Conservation (phyloP, 2,113 vertebrate genomes). For the Atractosteus spatula region DNA sequence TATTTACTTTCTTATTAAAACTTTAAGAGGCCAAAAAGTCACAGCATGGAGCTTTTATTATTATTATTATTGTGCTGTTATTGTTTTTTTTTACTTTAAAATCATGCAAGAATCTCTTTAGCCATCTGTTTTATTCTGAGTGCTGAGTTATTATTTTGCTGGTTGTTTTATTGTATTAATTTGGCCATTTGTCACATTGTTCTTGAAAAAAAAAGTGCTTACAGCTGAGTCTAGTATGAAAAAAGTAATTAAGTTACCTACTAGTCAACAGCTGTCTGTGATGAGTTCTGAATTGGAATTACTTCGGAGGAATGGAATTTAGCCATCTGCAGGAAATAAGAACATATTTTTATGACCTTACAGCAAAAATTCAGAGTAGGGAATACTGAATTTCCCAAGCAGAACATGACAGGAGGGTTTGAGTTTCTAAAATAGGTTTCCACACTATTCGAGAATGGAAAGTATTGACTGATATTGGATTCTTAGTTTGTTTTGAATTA, state of each 20-base stretch:
- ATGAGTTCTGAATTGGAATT: constrained; percentile 72
- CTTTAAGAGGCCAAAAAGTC: too few species aligned
- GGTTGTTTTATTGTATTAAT: background rate
- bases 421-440: constrained; percentile 22
- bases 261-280: constrained; percentile 73
- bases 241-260: constrained; percentile 67
- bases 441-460: constrained; percentile 35
- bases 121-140: background rate
- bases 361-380: constrained; percentile 56
- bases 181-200: background rate
- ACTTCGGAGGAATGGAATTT: constrained; percentile 64
- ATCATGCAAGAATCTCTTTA: background rate
- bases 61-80: too few species aligned
- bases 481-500: background rate
- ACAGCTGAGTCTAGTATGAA: constrained; percentile 60
- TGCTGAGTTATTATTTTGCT: constrained; percentile 4
- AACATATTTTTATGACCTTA: constrained; percentile 73
- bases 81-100: background rate
- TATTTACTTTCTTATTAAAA: background rate
- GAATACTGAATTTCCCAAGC: constrained; percentile 48
- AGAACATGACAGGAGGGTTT: background rate
- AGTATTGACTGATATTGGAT: constrained; percentile 29
- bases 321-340: constrained; percentile 73
- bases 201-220: constrained; percentile 45
- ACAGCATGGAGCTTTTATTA: too few species aligned